These are phyloP conservation scores for Mythimna impura DNA, from an alignment of 2,888 invertebrate genomes.

Conservation along the genomic window DNA sequence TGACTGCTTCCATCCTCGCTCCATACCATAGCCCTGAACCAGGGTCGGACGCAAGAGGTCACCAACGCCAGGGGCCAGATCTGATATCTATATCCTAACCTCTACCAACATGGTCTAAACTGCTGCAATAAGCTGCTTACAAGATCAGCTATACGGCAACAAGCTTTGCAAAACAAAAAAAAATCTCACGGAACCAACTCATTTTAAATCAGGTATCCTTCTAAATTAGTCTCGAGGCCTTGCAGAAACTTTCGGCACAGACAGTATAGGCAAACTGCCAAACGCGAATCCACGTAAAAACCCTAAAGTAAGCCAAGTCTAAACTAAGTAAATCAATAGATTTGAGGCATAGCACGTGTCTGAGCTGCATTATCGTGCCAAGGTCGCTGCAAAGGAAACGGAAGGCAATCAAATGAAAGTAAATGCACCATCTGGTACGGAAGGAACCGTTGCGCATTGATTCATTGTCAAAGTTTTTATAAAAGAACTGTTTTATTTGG, in stretches of 20 bases:
- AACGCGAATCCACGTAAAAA: slow-evolving; percentile 37
- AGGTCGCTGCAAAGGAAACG: slow-evolving; percentile 43
- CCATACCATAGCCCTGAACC: too few species aligned
- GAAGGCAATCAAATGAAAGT: slow-evolving; percentile 24
- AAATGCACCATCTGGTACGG: slow-evolving; percentile 41
- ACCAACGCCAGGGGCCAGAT: too few species aligned
- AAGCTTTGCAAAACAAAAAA: neutral
- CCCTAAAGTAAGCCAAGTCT: slow-evolving; percentile 1
- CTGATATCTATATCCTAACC: too few species aligned
- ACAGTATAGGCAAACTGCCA: slow-evolving; percentile 50
- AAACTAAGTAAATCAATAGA: slow-evolving; percentile 37
- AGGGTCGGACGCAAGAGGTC: too few species aligned
- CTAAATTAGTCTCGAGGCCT: slow-evolving; percentile 16
- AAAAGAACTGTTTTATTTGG: neutral
- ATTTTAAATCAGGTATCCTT: neutral
- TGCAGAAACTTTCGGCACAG: slow-evolving; percentile 6
- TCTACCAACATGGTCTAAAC: too few species aligned
- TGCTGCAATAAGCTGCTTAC: too few species aligned
- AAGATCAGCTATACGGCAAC: neutral
- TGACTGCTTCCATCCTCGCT: too few species aligned
- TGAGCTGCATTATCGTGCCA: slow-evolving; percentile 50
- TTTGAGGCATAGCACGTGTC: slow-evolving; percentile 5
- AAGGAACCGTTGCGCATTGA: slow-evolving; percentile 20
- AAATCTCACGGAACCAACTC: slow-evolving; percentile 26
- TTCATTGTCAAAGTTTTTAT: slow-evolving; percentile 39